Evolutionary conservation across 2,888 invertebrate genomes (phyloP).

Genomic region (Anticlea derivata): DNA sequence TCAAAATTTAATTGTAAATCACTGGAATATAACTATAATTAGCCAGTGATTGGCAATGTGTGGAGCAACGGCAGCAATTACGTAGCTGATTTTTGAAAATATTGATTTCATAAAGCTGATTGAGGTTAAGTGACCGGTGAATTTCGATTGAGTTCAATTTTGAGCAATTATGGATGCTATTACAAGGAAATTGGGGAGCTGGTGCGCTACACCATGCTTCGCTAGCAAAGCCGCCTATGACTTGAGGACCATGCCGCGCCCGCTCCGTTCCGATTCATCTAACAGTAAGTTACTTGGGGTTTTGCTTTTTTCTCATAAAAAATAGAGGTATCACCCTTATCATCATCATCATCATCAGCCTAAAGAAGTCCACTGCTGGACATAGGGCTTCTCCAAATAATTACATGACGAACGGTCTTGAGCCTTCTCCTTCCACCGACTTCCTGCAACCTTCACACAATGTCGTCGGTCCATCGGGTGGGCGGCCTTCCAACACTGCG

Average conservation of each 20-base stretch:
- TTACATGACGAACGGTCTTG: too few relatives aligned
- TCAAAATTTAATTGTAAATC: not conserved
- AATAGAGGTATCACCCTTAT: too few relatives aligned
- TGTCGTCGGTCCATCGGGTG: too few relatives aligned
- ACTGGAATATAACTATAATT: not conserved
- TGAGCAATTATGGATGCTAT: conserved; percentile 12
- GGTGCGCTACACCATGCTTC: conserved; percentile 13
- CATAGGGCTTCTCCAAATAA: too few relatives aligned
- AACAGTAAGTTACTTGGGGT: conserved; percentile 27
- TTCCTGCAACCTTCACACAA: too few relatives aligned
- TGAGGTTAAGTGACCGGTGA: not conserved
- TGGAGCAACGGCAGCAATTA: not conserved
- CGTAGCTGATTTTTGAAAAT: not conserved
- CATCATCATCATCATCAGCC: too few relatives aligned
- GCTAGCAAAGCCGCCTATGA: conserved; percentile 7
- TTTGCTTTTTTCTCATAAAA: too few relatives aligned
- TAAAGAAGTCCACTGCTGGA: too few relatives aligned
- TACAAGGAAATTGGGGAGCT: conserved; percentile 7
- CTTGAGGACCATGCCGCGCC: conserved; percentile 11
- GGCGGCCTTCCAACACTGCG: too few relatives aligned
- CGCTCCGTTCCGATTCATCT: conserved; percentile 14
- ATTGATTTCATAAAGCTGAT: not conserved
- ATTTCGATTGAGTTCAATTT: not conserved
- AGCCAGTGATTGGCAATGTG: too few relatives aligned
- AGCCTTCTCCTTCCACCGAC: too few relatives aligned